Evolutionary conservation across 2,888 invertebrate species (phyloP), one percentile per base, ranked within the genome.

Genomic region (Lithodes maja): DNA sequence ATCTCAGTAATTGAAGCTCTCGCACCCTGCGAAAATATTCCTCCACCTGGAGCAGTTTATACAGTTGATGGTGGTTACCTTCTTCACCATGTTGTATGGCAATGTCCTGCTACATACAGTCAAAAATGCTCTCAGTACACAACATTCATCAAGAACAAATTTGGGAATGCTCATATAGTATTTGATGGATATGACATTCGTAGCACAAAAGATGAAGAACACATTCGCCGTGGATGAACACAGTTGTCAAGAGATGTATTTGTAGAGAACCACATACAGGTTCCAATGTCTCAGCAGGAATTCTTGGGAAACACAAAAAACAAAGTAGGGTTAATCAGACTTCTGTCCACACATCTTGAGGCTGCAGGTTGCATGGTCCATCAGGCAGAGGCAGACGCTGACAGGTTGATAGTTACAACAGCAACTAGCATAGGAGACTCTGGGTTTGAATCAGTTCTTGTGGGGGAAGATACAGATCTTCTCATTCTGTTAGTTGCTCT

Each of bases 101-200:
- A 84, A 84, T 1, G 84, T 84, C 83, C 77, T 84, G 84, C 84
- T 53, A 84, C 84, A 84, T 84, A 75, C 75, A 74, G 84, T 84
- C 84, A 84, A 49, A 82, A 68, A 61, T 69, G 49, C 68, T 82
- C 68, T 82, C 61, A 82, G 82, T 82, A 82, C 61, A 61, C 68
- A 61, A 61, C 82, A 53, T 82, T 69, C 50, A 52, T 82, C 33
- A 82, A 82, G 68, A 61, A 82, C 49, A 82, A 82, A 49, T 82
- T 61, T 17, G 79, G 79, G 79, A 53, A 79, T 53, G 79, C 79
- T 79, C 52, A 79, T 17, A 53, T 79, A 53, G 79, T 79, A 79
- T 79, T 79, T 49, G 79, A 79, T 79, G 54, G 79, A 79, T 79
- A 79, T 79, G 79, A 79, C 52, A 79, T 54, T 53, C 79, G 53